Conservation (phyloP, 2,113 vertebrate species). For the Oreochromis tanganicae region DNA sequence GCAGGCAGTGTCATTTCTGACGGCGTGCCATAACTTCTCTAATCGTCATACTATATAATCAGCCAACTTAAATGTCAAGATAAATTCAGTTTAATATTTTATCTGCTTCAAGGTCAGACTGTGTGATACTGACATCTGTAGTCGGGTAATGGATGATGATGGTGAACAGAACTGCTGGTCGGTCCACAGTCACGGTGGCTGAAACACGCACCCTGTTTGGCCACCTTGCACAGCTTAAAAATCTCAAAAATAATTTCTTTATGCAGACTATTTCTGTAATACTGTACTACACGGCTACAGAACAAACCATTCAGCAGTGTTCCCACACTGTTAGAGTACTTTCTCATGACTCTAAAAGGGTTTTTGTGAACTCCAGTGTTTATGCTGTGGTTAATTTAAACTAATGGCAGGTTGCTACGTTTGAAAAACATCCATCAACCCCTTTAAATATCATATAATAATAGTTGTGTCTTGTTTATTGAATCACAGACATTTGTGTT, state of each 20-base stretch:
- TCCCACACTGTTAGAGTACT: background rate
- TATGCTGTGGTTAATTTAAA: background rate
- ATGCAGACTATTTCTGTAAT: rapidly evolving
- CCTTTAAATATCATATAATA: background rate
- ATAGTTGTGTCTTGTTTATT: background rate
- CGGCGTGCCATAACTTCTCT: rapidly evolving
- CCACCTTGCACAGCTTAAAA: background rate
- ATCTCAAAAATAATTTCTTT: background rate
- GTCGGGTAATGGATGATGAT: background rate
- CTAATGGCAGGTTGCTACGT: background rate
- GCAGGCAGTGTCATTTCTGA: rapidly evolving
- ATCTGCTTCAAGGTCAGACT: background rate
- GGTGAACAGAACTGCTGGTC: background rate
- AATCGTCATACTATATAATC: background rate
- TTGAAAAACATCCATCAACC: background rate
- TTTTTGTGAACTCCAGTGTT: background rate
- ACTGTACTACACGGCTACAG: background rate
- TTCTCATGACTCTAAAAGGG: background rate
- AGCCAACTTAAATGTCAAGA: background rate
- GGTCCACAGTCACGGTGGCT: too few relatives aligned
- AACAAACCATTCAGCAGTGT: rapidly evolving
- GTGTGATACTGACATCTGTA: background rate
- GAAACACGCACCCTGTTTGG: too few relatives aligned
- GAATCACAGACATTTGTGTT: background rate
- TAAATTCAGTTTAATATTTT: background rate